These are phyloP conservation scores for Trichopria drosophilae DNA, from an alignment of 2,888 invertebrate genomes.

Conservation along the genomic window DNA sequence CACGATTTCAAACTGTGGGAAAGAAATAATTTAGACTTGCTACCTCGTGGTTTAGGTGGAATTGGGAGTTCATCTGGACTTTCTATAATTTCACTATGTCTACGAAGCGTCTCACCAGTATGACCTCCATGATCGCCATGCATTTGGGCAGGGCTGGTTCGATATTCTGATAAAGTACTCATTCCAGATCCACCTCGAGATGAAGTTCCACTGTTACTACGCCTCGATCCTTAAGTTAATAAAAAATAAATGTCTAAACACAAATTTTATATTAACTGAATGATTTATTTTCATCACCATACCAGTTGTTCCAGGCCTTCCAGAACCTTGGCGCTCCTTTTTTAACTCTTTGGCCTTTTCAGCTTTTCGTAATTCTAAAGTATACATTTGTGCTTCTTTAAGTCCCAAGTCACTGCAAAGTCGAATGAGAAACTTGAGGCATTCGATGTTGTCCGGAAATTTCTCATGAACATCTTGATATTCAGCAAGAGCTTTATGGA, in stretches of 20 bases:
- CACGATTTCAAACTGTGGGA: no score
- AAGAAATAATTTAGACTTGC: constrained; percentile 39
- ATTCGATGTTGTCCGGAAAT: constrained; percentile 95
- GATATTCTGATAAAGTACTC: constrained; percentile 60
- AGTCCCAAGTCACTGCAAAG: constrained; percentile 88
- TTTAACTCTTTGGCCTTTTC: constrained; percentile 63
- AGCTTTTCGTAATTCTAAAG: constrained; percentile 79
- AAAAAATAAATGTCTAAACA: constrained; percentile 4
- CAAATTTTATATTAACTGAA: no score
- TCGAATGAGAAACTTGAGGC: constrained; percentile 85
- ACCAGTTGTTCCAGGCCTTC: constrained; percentile 59
- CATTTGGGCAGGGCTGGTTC: constrained; percentile 47
- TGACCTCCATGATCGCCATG: constrained; percentile 44
- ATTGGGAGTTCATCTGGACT: no score
- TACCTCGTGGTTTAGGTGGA: constrained; percentile 33
- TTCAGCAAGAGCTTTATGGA: constrained; percentile 78
- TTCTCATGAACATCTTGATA: constrained; percentile 84
- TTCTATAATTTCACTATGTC: no score
- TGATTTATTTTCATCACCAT: no score
- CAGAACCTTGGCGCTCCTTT: constrained; percentile 64
- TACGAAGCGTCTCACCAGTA: constrained; percentile 26
- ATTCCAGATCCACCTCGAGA: constrained; percentile 64
- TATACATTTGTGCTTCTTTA: constrained; percentile 84
- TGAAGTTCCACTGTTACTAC: constrained; percentile 63
- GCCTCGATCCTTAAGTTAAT: constrained; percentile 57